Conservation (phyloP, 2,113 vertebrate genomes). For the Leuciscus idus region DNA sequence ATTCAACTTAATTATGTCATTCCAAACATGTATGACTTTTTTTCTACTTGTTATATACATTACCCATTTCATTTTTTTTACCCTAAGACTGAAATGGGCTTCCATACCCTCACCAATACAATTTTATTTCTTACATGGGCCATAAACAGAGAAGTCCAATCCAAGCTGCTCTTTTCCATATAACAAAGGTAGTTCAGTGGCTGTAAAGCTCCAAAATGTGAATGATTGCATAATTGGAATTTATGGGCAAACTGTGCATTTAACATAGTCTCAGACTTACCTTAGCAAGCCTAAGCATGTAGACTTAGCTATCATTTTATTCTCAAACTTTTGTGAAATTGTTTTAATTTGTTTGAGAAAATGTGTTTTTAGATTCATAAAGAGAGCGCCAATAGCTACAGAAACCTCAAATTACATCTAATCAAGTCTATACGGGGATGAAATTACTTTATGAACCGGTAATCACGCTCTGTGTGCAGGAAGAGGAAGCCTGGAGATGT, state of each 20-base stretch:
- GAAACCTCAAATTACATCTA: slow-evolving; percentile 9
- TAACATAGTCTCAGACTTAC: neutral
- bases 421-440: neutral
- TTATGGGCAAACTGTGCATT: neutral
- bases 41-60: too few species aligned
- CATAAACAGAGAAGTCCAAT: neutral
- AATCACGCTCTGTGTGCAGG: neutral
- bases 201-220: neutral
- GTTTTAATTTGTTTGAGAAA: slow-evolving; percentile 13
- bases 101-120: neutral
- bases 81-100: neutral
- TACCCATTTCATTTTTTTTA: neutral
- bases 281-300: neutral
- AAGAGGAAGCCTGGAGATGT: neutral
- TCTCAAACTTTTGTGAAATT: slow-evolving; percentile 10
- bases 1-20: too few species aligned
- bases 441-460: slow-evolving; percentile 4
- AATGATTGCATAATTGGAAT: neutral
- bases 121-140: neutral
- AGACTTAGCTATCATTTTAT: neutral
- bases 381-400: neutral
- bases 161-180: neutral
- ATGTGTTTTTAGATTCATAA: slow-evolving; percentile 14
- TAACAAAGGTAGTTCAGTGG: neutral
- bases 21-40: too few species aligned